These are phyloP conservation scores for Laspeyria flexula DNA, from an alignment of 2,888 invertebrate species.

Conservation along the genomic window DNA sequence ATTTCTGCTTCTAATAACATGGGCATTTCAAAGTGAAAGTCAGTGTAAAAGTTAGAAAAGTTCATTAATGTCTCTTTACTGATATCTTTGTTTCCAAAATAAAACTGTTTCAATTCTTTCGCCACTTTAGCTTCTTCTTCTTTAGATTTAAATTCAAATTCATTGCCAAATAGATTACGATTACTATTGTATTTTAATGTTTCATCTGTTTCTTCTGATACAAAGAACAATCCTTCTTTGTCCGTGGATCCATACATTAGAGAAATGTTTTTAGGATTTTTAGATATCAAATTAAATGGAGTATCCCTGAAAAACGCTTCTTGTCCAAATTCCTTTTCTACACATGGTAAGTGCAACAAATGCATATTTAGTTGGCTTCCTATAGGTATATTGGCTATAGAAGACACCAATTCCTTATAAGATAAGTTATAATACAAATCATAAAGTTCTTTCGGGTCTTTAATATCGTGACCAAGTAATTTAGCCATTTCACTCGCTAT, in stretches of 20 bases:
- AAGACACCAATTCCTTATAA: conserved; percentile 53
- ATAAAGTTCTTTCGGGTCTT: conserved; percentile 67
- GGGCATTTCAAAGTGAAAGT: conserved; percentile 72
- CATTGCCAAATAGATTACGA: conserved; percentile 66
- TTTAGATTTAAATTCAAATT: conserved; percentile 63
- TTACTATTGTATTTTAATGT: conserved; percentile 53
- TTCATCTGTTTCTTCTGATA: conserved; percentile 42
- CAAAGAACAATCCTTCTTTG: conserved; percentile 63
- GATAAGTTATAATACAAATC: conserved; percentile 59
- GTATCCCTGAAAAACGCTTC: conserved; percentile 67
- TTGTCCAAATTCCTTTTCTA: conserved; percentile 64
- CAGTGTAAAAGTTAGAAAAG: conserved; percentile 64
- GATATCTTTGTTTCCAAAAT: conserved; percentile 73
- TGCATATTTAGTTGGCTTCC: conserved; percentile 56
- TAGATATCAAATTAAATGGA: conserved; percentile 64
- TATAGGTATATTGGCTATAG: conserved; percentile 57
- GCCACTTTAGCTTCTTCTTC: conserved; percentile 48
- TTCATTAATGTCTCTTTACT: conserved; percentile 61
- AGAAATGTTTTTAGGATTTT: conserved; percentile 57
- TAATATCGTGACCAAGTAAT: conserved; percentile 59
- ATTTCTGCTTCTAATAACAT: conserved; percentile 62
- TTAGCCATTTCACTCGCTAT: conserved; percentile 65
- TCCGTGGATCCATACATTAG: conserved; percentile 67
- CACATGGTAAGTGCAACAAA: conserved; percentile 56
- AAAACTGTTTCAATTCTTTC: conserved; percentile 66